phyloP scores from a whole-genome alignment of 2,113 vertebrate species.

The Egretta garzetta region DNA sequence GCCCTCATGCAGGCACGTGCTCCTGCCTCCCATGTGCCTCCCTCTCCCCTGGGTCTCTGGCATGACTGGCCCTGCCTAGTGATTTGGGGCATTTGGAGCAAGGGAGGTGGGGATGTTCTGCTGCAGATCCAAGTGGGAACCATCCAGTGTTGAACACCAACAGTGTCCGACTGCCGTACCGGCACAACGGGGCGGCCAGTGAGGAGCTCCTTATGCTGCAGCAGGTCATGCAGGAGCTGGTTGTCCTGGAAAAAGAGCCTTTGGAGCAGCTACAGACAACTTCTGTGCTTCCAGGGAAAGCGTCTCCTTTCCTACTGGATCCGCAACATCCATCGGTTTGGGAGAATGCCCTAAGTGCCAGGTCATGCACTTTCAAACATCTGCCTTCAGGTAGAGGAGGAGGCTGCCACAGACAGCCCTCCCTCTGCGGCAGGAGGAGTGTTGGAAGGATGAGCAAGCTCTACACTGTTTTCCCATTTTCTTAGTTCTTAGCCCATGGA shows the following conservation, averaged over 20 bases:
- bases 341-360: not conserved
- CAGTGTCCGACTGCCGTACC: accelerated
- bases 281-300: not conserved
- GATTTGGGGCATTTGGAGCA: not conserved
- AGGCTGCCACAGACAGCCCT: not conserved
- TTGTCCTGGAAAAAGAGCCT: not conserved
- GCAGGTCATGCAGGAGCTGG: not conserved
- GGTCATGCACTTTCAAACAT: not conserved
- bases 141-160: not conserved
- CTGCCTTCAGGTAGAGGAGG: not conserved
- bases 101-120: not conserved
- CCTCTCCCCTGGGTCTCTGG: accelerated
- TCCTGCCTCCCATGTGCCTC: not conserved
- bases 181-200: accelerated
- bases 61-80: not conserved
- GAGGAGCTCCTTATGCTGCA: accelerated
- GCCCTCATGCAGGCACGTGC: accelerated
- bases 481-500: not conserved
- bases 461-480: not conserved
- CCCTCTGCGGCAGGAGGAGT: not conserved
- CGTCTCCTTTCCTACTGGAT: not conserved
- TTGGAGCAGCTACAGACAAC: not conserved
- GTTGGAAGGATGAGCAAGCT: not conserved
- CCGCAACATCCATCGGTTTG: not conserved
- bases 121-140: not conserved